Base-by-base conservation (phyloP, 2,113 vertebrate genomes). In the Anoura caudifer region DNA sequence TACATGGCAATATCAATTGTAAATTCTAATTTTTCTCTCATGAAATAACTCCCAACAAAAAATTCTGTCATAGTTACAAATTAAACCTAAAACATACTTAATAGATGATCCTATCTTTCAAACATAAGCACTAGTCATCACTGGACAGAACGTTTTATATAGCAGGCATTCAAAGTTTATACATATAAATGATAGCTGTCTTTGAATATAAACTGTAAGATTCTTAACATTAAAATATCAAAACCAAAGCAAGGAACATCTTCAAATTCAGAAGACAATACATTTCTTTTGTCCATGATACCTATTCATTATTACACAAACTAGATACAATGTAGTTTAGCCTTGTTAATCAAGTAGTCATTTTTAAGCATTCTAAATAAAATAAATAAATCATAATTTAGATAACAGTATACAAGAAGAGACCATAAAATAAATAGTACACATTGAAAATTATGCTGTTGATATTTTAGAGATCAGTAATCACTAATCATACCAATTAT, bases 141-240 rank as follows among this genome's bases (percentile, higher is more conserved):
- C 5, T 54, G 19, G 47, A 75, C 7, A 89, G 9, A 93, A 90
- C 3, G 20, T 52, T 63, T 73, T 17, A 72, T 13, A 22, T 0
- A 24, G 31, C 52, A 93, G 13, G 10, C n/a, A 80, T 69, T 76
- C 75, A 91, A 87, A 94, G 38, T 31, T n/a, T n/a, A 80, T 13
- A 43, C 4, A 79, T 7, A 50, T 4, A 94, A 65, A 81, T 65
- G 26, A 69, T 22, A 70, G 17, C 33, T 59, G 14, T 43, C n/a
- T 89, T 65, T 92, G 20, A 83, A 54, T 70, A 91, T 9, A 5
- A 92, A 54, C 1, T 90, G 2, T 20, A 83, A 50, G 52, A 61
- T 7, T n/a, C 94, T 86, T 95, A 94, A 86, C 52, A 83, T 61
- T 87, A 87, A 95, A 95, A 52, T 56, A 94, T 26, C 9, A 95